A percentile compares a stretch with the other conserved stretches of the same genome.
These are phyloP conservation scores for Stenchaetothrips biformis DNA, from an alignment of 2,888 invertebrate genomes.

Conservation along the genomic window DNA sequence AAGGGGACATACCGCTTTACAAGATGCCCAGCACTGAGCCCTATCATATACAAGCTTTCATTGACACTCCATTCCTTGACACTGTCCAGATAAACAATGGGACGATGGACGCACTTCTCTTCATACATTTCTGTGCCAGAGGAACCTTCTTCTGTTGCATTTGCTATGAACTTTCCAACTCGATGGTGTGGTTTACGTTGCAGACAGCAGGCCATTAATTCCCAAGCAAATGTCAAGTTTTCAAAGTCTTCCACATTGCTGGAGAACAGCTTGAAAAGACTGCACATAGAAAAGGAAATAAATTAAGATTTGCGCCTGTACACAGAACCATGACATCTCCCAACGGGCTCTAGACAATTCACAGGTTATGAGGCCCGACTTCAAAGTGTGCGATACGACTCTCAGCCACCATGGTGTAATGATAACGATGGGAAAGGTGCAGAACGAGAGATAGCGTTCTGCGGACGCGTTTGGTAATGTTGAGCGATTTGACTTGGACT, in stretches of 20 bases:
- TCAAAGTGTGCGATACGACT: background rate
- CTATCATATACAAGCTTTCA: background rate
- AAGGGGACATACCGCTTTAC: no score
- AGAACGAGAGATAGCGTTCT: background rate
- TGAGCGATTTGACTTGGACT: background rate
- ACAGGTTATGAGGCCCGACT: background rate
- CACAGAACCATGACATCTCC: background rate
- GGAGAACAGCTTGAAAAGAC: background rate
- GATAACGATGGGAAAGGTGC: background rate
- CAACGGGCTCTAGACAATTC: background rate
- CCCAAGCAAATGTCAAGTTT: background rate
- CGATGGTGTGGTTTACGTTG: background rate
- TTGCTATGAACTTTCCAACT: background rate
- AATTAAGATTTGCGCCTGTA: background rate
- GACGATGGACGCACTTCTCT: background rate
- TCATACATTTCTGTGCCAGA: background rate
- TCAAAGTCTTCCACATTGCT: background rate
- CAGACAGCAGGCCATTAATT: background rate
- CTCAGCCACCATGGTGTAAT: background rate
- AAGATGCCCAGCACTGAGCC: background rate
- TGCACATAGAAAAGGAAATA: background rate
- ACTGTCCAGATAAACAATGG: background rate
- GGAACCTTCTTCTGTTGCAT: background rate
- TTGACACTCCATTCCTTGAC: background rate
- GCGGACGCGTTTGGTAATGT: background rate